Base-by-base conservation (phyloP, 2,888 invertebrate species). In the Drepana falcataria region DNA sequence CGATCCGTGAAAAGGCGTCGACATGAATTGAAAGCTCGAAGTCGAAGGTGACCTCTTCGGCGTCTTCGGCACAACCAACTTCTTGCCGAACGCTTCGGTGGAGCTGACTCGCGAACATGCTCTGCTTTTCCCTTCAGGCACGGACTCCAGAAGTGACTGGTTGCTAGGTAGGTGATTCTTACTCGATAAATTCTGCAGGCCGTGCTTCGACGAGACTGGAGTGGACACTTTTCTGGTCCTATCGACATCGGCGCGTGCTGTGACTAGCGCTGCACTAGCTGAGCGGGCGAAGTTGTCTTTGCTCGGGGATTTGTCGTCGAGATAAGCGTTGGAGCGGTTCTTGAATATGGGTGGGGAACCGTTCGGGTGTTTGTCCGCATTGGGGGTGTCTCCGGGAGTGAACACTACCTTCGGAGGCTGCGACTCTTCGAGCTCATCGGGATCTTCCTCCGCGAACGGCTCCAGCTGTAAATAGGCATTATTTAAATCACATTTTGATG, bases 1-100 rank as follows among this genome's bases (percentile, higher is more conserved):
- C 48, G 96, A 96, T 0, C 96, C 96, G 67, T 96, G 96, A 73
- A 96, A 96, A 0, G 96, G 95, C 0, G 96, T 96, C 51, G 95
- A 95, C 76, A 96, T 93, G 71, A 96, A 97, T 60, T 96, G 95
- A 65, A 97, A 96, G 51, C 96, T 96, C 47, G 96, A 96, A 0
- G 94, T 94, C 0, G 96, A 96, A 0, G 96, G 95, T 37, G 94
- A 95, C 0, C 93, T 92, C 71, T 92, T 93, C 0, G 94, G 94
- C 2, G 92, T 86, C 51, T 92, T 91, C 0, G 85, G 85, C 0
- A 83, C 79, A 0, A 79, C 71, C 2, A 87, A 56, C 21, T 88
- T 88, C 55, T 83, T 92, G 0, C 85, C 72, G 33, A 90, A 88
- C 1, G 81, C 75, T 34, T 91, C 90, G 21, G 81, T 81, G 0